A percentile compares a stretch with the other conserved stretches of the same genome.
These are phyloP conservation scores for Malurus leucopterus DNA, from an alignment of 2,797 vertebrate genomes.

Conservation along the genomic window DNA sequence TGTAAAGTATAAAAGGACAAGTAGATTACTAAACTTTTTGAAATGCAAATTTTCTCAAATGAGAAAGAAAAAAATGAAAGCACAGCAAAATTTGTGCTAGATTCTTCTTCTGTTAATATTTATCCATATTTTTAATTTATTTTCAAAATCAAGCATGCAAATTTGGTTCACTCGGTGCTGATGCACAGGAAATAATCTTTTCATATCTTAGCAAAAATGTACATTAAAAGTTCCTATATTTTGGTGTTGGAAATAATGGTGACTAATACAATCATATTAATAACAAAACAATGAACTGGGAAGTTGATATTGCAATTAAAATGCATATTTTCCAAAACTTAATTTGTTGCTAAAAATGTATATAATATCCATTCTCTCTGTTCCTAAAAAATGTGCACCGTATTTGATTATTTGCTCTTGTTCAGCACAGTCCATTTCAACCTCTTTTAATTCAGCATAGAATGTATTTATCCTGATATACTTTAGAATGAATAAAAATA, in stretches of 20 bases:
- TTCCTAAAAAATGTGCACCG: background rate
- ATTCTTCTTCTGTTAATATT: background rate
- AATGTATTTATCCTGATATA: background rate
- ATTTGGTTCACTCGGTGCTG: background rate
- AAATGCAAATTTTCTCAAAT: background rate
- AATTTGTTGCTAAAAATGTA: background rate
- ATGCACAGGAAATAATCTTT: background rate
- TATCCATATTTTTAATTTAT: background rate
- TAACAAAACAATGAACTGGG: background rate
- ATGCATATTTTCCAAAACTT: background rate
- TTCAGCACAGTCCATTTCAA: background rate
- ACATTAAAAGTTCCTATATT: background rate
- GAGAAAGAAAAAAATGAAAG: background rate
- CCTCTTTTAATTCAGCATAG: background rate
- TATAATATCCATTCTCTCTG: background rate
- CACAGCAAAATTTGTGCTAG: background rate
- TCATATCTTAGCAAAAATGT: background rate
- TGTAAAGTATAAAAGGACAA: background rate
- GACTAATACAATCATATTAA: background rate
- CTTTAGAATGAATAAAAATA: background rate
- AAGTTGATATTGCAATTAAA: background rate
- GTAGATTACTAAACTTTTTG: background rate
- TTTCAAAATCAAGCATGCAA: background rate
- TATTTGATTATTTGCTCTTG: background rate
- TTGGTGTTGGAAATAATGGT: background rate